Evolutionary conservation across 2,888 invertebrate species (phyloP).

Genomic region (Cephus runcator): DNA sequence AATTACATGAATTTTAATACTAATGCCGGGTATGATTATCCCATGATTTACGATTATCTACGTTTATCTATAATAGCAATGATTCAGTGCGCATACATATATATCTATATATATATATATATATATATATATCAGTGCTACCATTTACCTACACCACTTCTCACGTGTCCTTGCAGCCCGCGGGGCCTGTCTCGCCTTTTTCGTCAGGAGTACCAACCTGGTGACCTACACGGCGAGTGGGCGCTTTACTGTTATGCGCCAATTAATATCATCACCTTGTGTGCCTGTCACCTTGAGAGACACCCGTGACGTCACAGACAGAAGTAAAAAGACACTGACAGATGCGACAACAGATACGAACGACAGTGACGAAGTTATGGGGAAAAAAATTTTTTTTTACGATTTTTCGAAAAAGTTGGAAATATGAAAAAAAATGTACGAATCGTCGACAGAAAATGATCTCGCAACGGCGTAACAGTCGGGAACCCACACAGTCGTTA

Average conservation of each 20-base stretch:
- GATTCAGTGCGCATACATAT: background rate
- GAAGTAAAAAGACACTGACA: background rate
- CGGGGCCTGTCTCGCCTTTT: conserved; percentile 12
- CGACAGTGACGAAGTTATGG: no score
- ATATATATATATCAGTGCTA: no score
- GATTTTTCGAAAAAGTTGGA: no score
- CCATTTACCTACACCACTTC: no score
- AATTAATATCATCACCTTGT: conserved; percentile 6
- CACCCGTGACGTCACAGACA: background rate
- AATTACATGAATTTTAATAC: background rate
- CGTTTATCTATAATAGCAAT: background rate
- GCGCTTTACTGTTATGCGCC: conserved; percentile 13
- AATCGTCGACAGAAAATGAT: no score
- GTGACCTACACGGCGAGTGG: conserved; percentile 19
- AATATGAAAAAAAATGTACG: no score
- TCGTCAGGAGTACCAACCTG: conserved; percentile 17
- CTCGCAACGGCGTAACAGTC: background rate
- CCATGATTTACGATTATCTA: background rate
- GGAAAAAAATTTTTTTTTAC: no score
- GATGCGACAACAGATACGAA: background rate
- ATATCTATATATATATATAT: no score
- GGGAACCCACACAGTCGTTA: background rate
- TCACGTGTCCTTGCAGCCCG: conserved; percentile 12
- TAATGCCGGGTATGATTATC: background rate
- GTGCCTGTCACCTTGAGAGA: background rate